Evolutionary conservation across 35 echinoderm and acorn worm species (phyloP).

Genomic region (Patiria miniata): DNA sequence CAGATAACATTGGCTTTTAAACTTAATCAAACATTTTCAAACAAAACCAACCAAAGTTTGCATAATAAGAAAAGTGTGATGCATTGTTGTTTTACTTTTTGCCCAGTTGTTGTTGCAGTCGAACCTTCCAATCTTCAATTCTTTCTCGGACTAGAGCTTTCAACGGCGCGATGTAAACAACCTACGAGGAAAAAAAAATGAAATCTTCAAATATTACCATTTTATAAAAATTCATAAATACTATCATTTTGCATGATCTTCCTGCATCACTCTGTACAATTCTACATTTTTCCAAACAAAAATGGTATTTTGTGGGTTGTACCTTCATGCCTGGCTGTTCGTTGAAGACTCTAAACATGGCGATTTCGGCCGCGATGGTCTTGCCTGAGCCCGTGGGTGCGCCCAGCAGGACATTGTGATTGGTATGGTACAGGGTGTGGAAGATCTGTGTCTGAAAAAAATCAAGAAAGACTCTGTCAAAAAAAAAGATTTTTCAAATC

Average conservation of each 20-base stretch:
- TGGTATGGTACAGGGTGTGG: constrained; percentile 94
- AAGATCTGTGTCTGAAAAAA: constrained; percentile 90
- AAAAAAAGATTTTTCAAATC: neutral
- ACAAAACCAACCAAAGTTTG: too few relatives aligned
- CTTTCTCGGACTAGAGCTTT: constrained; percentile 96
- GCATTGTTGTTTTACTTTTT: constrained; percentile 57
- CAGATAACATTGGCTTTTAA: too few relatives aligned
- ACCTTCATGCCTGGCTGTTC: constrained; percentile 89
- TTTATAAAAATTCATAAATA: neutral
- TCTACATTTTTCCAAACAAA: too few relatives aligned
- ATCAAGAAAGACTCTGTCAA: neutral
- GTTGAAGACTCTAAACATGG: constrained; percentile 99
- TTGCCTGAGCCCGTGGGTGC: constrained; percentile 96
- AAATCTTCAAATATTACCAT: neutral
- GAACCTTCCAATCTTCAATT: constrained; percentile 91
- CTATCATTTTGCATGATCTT: neutral
- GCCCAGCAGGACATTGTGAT: constrained; percentile 92
- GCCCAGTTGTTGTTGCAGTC: constrained; percentile 77
- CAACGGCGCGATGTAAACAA: constrained; percentile 95
- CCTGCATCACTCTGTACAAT: too few relatives aligned
- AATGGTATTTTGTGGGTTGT: neutral
- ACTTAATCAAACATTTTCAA: too few relatives aligned
- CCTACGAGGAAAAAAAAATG: constrained; percentile 37
- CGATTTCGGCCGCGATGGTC: constrained; percentile 96
- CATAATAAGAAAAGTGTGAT: too few relatives aligned